Evolutionary conservation across 2,113 vertebrate species (phyloP).

Genomic region (Myxocyprinus asiaticus): DNA sequence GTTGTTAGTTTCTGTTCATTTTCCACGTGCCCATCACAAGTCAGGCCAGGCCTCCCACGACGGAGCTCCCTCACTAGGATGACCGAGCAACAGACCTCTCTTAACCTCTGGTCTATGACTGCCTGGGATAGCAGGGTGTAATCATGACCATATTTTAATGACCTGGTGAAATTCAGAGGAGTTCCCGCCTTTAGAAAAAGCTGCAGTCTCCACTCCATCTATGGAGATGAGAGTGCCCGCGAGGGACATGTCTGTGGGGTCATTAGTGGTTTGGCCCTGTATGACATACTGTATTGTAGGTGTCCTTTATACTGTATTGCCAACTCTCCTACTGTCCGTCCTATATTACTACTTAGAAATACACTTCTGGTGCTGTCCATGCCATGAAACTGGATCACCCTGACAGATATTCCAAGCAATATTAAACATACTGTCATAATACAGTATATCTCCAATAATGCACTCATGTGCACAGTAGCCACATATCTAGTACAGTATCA

Average conservation of each 20-base stretch:
- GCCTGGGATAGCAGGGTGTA: conserved; percentile 51
- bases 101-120: conserved; percentile 31
- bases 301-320: background rate
- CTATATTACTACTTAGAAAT: background rate
- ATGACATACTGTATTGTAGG: background rate
- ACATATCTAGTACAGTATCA: too few species aligned
- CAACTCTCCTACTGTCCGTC: background rate
- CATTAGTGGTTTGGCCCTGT: conserved; percentile 5
- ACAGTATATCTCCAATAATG: background rate
- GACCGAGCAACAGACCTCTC: background rate
- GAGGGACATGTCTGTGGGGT: background rate
- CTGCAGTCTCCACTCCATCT: conserved; percentile 15
- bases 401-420: too few species aligned
- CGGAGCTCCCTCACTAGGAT: conserved; percentile 6
- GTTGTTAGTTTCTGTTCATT: conserved; percentile 4
- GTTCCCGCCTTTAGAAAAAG: conserved; percentile 18
- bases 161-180: conserved; percentile 14
- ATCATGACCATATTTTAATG: conserved; percentile 12
- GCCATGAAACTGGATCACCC: conserved; percentile 1
- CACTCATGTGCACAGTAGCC: background rate
- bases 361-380: background rate
- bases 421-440: too few species aligned
- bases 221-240: background rate
- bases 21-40: conserved; percentile 54
- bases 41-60: conserved; percentile 52